Evolutionary conservation across 2,797 vertebrate species (phyloP).

Genomic region (Falco berigora): DNA sequence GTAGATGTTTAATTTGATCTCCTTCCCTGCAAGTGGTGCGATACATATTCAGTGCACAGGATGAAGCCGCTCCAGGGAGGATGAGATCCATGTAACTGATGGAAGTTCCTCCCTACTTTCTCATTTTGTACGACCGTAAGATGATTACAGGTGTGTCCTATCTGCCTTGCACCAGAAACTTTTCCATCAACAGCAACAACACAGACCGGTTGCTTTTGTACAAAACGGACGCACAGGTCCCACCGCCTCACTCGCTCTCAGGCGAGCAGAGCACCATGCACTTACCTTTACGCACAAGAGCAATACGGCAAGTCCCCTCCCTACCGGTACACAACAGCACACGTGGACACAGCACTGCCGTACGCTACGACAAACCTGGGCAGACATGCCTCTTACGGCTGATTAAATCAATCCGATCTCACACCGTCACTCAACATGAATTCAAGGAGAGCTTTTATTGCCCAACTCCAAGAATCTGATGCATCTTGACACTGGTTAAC

Average conservation of each 20-base stretch:
- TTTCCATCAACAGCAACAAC: neutral
- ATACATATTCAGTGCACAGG: neutral
- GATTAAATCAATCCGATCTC: neutral
- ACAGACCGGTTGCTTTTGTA: neutral
- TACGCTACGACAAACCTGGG: neutral
- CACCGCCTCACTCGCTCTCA: neutral
- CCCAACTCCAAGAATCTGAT: neutral
- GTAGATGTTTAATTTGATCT: neutral
- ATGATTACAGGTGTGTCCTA: neutral
- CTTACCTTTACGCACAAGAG: neutral
- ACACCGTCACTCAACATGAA: neutral
- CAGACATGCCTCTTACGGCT: neutral
- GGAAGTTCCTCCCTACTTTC: neutral
- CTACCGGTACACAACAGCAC: neutral
- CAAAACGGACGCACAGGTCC: neutral
- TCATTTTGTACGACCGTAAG: neutral
- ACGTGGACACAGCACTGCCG: neutral
- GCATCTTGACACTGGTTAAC: neutral
- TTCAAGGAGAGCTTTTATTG: neutral
- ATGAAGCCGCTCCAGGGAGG: neutral
- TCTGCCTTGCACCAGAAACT: neutral
- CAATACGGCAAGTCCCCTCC: neutral
- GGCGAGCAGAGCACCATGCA: too few relatives aligned
- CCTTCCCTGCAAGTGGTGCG: accelerated
- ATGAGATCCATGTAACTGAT: neutral